phyloP scores from a whole-genome alignment of 2,113 vertebrate genomes.

The Xenus cinereus region DNA sequence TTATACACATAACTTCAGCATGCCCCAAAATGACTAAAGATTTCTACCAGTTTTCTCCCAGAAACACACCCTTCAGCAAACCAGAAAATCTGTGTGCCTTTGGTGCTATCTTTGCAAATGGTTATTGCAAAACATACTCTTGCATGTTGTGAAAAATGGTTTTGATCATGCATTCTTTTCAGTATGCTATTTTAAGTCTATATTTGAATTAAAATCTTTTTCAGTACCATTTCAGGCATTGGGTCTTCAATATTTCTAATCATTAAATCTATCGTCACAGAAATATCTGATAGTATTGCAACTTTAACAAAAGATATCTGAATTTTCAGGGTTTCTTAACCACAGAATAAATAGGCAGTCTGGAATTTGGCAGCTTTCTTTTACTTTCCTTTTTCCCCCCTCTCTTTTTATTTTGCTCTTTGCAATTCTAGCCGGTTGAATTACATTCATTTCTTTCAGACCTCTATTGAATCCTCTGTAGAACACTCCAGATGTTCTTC shows the following conservation, averaged over 20 bases:
- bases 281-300: constrained; percentile 2
- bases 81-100: not conserved
- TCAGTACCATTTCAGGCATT: not conserved
- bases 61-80: not conserved
- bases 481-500: not conserved
- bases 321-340: constrained; percentile 43
- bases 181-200: not conserved
- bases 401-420: constrained; percentile 10
- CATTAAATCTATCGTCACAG: constrained; percentile 6
- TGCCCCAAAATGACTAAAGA: not conserved
- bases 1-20: not conserved
- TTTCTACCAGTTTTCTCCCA: not conserved
- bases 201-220: not conserved
- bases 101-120: not conserved
- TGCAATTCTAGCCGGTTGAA: constrained; percentile 18
- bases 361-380: not conserved
- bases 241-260: not conserved
- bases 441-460: not conserved
- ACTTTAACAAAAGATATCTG: constrained; percentile 52
- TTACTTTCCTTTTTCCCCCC: fast-evolving
- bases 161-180: not conserved
- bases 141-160: not conserved
- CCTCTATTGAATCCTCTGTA: not conserved
- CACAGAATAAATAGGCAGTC: not conserved
- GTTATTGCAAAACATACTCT: not conserved